These are phyloP conservation scores for Glandiceps talaboti DNA, from an alignment of 53 echinoderm and acorn worm genomes.

Conservation along the genomic window DNA sequence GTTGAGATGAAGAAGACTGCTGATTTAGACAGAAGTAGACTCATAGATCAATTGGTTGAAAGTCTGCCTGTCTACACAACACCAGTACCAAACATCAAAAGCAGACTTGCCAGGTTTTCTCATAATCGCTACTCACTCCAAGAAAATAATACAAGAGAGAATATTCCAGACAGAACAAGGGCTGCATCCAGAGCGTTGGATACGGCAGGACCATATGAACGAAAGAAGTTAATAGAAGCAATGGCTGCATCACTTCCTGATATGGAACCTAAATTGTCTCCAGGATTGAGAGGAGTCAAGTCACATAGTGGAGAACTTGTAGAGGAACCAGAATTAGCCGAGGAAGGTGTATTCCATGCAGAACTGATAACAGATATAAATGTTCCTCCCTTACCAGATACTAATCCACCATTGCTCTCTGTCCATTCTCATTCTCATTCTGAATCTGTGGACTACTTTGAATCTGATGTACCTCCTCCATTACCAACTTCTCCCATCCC, in stretches of 20 bases:
- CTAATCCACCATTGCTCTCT: neutral
- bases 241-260: conserved; percentile 26
- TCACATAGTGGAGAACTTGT: neutral
- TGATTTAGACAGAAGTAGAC: neutral
- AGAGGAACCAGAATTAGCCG: conserved; percentile 1
- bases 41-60: neutral
- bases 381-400: neutral
- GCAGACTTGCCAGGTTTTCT: neutral
- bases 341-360: neutral
- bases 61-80: neutral
- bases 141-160: neutral
- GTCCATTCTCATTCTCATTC: neutral
- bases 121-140: neutral
- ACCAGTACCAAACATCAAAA: neutral
- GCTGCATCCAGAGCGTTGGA: conserved; percentile 17
- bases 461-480: conserved; percentile 33
- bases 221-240: conserved; percentile 25
- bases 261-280: conserved; percentile 8
- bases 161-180: neutral
- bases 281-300: conserved; percentile 3
- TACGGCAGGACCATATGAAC: conserved; percentile 21
- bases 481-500: conserved; percentile 53
- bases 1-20: neutral
- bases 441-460: conserved; percentile 13
- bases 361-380: conserved; percentile 11